These are phyloP conservation scores for Dolichomitus sp. DNA, from an alignment of 2,888 invertebrate genomes.

Conservation along the genomic window DNA sequence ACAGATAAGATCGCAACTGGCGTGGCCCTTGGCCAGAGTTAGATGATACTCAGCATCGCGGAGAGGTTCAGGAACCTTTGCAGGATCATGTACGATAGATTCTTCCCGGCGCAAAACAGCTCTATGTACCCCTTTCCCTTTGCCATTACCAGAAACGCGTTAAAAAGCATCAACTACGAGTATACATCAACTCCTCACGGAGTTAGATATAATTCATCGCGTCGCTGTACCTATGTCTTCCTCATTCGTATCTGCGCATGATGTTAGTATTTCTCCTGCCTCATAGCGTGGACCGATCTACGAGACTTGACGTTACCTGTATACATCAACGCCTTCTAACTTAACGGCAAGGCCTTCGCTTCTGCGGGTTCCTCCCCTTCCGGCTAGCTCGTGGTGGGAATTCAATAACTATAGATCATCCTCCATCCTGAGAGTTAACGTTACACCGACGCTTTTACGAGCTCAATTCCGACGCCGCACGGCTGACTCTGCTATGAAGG, in stretches of 20 bases:
- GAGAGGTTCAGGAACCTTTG: slow-evolving; percentile 26
- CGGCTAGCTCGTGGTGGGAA: slow-evolving; percentile 70
- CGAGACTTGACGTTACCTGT: slow-evolving; percentile 24
- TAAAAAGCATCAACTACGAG: slow-evolving; percentile 8
- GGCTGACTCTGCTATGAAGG: slow-evolving; percentile 32
- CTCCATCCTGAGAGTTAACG: slow-evolving; percentile 76
- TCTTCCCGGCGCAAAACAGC: not conserved
- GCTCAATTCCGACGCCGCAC: slow-evolving; percentile 52
- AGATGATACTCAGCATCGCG: slow-evolving; percentile 21
- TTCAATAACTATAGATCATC: slow-evolving; percentile 82
- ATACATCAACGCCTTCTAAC: slow-evolving; percentile 50
- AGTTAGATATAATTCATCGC: slow-evolving; percentile 29
- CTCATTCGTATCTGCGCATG: slow-evolving; percentile 10
- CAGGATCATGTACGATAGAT: not conserved
- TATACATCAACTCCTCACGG: slow-evolving; percentile 26
- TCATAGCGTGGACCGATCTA: slow-evolving; percentile 30
- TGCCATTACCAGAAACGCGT: slow-evolving; percentile 13
- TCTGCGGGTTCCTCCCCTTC: slow-evolving; percentile 48
- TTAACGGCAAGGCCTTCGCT: slow-evolving; percentile 30
- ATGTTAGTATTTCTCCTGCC: not conserved
- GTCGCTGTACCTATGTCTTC: not conserved
- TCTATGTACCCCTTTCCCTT: not conserved
- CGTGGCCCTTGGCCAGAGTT: slow-evolving; percentile 12
- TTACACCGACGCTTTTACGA: slow-evolving; percentile 72
- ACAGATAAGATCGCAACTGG: slow-evolving; percentile 76